These are phyloP conservation scores for Drosophila rubida DNA, from an alignment of 2,888 invertebrate genomes.

Conservation along the genomic window DNA sequence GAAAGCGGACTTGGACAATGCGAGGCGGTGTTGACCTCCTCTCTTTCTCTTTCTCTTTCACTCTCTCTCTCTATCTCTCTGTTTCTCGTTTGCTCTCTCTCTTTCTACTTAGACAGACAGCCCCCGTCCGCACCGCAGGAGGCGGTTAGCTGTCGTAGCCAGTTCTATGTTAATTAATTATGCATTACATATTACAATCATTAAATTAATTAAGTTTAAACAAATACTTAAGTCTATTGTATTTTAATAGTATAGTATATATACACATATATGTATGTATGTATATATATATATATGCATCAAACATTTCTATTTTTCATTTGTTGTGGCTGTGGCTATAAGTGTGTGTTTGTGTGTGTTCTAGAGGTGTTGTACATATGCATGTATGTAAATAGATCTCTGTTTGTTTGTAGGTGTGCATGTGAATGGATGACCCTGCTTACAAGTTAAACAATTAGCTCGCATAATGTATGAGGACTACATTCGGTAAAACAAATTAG, in stretches of 20 bases:
- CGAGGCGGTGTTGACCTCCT: constrained; percentile 33
- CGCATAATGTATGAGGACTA: constrained; percentile 70
- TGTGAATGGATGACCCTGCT: constrained; percentile 44
- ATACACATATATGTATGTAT: constrained; percentile 41
- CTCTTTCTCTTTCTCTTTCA: constrained; percentile 5
- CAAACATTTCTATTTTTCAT: constrained; percentile 45
- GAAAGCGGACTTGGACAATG: constrained; percentile 61
- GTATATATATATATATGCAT: constrained; percentile 42
- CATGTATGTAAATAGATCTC: constrained; percentile 12
- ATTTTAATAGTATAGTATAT: constrained; percentile 31
- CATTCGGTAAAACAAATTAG: constrained; percentile 68
- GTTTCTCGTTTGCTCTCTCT: background rate
- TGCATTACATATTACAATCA: constrained; percentile 70
- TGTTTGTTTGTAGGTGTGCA: constrained; percentile 8
- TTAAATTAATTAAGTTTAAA: constrained; percentile 77
- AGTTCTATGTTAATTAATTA: constrained; percentile 34
- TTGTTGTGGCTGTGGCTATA: constrained; percentile 5
- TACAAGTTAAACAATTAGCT: constrained; percentile 71
- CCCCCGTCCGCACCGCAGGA: constrained; percentile 48
- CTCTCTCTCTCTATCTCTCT: constrained; percentile 8
- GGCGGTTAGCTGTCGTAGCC: constrained; percentile 48
- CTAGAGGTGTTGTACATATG: constrained; percentile 1
- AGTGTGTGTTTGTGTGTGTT: constrained; percentile 16
- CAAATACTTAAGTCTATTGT: constrained; percentile 77
- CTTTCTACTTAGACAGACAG: constrained; percentile 22